Base-by-base conservation (phyloP, 2,888 invertebrate species). In the Zhuqinia jingwanae region DNA sequence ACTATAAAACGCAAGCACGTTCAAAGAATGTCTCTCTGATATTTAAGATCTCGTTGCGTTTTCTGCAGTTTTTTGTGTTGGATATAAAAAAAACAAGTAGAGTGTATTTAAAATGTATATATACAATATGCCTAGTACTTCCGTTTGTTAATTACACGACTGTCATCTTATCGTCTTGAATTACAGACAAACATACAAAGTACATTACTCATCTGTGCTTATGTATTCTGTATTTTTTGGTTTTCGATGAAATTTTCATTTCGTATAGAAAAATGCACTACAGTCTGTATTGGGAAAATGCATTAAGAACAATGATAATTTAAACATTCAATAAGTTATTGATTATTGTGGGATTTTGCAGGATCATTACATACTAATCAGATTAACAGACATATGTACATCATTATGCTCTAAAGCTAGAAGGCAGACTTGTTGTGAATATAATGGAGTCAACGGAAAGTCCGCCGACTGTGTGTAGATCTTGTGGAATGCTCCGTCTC, bases 71-170 rank as follows among this genome's bases (percentile, higher is more conserved):
- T 47, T 70, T 70, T 45, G 1, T 70, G 20, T 20, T 17, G 20
- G 5, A 2, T 17, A 8, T 65, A 25, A 25, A 60, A 25, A n/a
- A n/a, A n/a, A n/a, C n/a, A n/a, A n/a, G n/a, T n/a, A n/a, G 58
- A 11, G 25, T 6, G 27, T 25, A 17, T 25, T 3, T 36, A 6
- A 36, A 27, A 60, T 3, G 25, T 25, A 60, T 8, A 60, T 65
- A 50, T 36, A 50, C 5, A 8, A 20, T 20, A 25, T 65, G 65
- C 42, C 65, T 65, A n/a, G n/a, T n/a, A 65, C 65, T 65, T 65
- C 65, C 65, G 65, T 65, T 65, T 42, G 20, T n/a, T 25, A 73
- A 73, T 73, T 47, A 73, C 50, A 50, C n/a, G 25, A 50, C 73
- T 73, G 73, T 25, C 73, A 73, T 50, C 73, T 73, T 15, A 25